phyloP scores from a whole-genome alignment of 2,797 vertebrate genomes.

The Mormyrus hasselquistii region DNA sequence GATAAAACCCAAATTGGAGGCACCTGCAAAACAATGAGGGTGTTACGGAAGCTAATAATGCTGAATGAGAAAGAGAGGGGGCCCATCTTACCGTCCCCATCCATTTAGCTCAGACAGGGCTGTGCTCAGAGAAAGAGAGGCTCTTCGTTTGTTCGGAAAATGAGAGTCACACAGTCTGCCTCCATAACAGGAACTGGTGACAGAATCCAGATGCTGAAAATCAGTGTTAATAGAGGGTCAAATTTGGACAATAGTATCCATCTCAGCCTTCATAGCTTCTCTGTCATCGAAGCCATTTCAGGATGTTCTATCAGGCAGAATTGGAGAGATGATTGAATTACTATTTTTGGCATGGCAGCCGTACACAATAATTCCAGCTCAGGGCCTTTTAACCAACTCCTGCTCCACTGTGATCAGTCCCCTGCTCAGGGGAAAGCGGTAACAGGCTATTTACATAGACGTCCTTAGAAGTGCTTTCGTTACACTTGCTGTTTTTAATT shows the following conservation, averaged over 20 bases:
- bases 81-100: constrained; percentile 63
- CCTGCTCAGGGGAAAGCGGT: constrained; percentile 17
- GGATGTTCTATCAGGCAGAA: constrained; percentile 70
- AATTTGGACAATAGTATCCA: constrained; percentile 83
- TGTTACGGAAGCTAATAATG: constrained; percentile 63
- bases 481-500: not conserved
- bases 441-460: constrained; percentile 13
- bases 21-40: constrained; percentile 74
- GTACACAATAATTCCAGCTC: constrained; percentile 47
- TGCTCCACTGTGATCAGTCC: not conserved
- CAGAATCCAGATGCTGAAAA: constrained; percentile 86
- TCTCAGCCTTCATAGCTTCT: constrained; percentile 78
- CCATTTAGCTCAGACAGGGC: constrained; percentile 61
- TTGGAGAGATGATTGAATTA: constrained; percentile 77
- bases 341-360: constrained; percentile 65
- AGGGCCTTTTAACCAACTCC: constrained; percentile 27
- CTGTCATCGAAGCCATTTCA: constrained; percentile 75
- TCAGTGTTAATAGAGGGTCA: constrained; percentile 92
- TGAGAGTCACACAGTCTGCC: constrained; percentile 73
- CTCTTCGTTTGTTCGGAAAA: constrained; percentile 69
- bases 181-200: constrained; percentile 67
- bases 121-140: constrained; percentile 50
- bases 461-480: constrained; percentile 11
- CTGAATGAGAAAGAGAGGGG: constrained; percentile 50
- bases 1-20: constrained; percentile 77